Percentiles rank a stretch among this genome's conserved stretches.
Conservation (phyloP, 2,888 invertebrate species). For the Drepanosiphum platanoidis region DNA sequence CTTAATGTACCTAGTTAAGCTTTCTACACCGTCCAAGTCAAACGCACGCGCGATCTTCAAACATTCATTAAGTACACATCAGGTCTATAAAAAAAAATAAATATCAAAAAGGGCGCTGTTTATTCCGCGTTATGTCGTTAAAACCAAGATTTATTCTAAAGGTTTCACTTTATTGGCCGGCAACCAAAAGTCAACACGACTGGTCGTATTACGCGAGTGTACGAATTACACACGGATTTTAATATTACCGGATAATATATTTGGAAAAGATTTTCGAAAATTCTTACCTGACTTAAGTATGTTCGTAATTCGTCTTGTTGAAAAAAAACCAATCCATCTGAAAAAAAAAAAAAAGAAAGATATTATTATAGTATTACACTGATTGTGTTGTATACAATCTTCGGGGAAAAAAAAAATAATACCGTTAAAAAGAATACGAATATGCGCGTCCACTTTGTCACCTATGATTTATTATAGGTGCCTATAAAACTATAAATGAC, state of each 20-base stretch:
- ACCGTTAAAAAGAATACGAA: too few relatives aligned
- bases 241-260: not conserved
- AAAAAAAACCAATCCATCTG: constrained; percentile 49
- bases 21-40: not conserved
- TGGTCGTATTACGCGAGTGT: too few relatives aligned
- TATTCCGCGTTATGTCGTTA: not conserved
- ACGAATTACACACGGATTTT: not conserved
- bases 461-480: too few relatives aligned
- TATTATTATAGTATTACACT: not conserved
- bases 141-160: constrained; percentile 25
- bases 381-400: too few relatives aligned
- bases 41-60: not conserved
- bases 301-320: constrained; percentile 40
- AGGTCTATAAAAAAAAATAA: constrained; percentile 2
- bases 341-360: not conserved
- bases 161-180: not conserved
- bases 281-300: constrained; percentile 52
- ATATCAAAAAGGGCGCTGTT: not conserved
- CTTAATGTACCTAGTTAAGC: constrained; percentile 16
- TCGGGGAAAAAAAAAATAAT: too few relatives aligned
- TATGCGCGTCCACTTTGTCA: too few relatives aligned
- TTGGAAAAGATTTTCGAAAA: constrained; percentile 11
- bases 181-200: not conserved
- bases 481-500: not conserved
- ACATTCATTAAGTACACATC: constrained; percentile 1